Percentiles rank a stretch among this genome's conserved stretches.
Conservation (phyloP, 2,113 vertebrate species). For the Martes martes region DNA sequence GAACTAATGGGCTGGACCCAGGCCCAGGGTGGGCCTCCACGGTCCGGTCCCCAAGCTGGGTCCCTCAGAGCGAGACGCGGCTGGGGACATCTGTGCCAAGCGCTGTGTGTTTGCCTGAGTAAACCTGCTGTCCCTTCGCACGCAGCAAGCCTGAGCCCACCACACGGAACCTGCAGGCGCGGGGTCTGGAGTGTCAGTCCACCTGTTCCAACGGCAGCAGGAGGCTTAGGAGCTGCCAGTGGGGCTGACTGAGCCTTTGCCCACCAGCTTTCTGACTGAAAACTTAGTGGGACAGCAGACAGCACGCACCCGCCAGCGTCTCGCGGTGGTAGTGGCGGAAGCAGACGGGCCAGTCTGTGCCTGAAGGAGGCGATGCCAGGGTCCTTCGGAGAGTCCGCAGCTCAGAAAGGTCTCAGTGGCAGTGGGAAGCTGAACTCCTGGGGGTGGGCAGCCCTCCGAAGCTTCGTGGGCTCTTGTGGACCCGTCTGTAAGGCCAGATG, state of each 20-base stretch:
- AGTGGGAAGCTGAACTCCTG: not conserved
- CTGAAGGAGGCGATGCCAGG: fast-evolving
- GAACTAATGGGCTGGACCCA: not conserved
- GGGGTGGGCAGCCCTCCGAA: not conserved
- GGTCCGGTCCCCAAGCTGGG: fast-evolving
- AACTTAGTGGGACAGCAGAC: not conserved
- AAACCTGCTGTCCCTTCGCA: not conserved
- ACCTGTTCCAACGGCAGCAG: not conserved
- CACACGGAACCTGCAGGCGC: not conserved
- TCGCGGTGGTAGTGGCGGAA: too few species aligned
- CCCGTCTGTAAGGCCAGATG: not conserved
- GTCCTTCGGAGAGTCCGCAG: not conserved
- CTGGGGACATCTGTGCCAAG: fast-evolving
- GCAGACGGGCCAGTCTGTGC: fast-evolving
- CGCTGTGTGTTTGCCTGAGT: fast-evolving
- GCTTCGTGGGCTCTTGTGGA: not conserved
- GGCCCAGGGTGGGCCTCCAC: not conserved
- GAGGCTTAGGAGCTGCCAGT: not conserved
- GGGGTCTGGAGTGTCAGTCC: fast-evolving
- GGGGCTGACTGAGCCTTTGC: not conserved
- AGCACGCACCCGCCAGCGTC: fast-evolving
- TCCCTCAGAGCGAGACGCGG: fast-evolving
- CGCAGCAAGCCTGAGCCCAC: not conserved
- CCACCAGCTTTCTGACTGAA: not conserved
- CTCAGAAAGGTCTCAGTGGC: not conserved